A percentile compares a stretch with the other conserved stretches of the same genome.
phyloP scores from a whole-genome alignment of 2,797 vertebrate genomes.

The Poecile montanus region DNA sequence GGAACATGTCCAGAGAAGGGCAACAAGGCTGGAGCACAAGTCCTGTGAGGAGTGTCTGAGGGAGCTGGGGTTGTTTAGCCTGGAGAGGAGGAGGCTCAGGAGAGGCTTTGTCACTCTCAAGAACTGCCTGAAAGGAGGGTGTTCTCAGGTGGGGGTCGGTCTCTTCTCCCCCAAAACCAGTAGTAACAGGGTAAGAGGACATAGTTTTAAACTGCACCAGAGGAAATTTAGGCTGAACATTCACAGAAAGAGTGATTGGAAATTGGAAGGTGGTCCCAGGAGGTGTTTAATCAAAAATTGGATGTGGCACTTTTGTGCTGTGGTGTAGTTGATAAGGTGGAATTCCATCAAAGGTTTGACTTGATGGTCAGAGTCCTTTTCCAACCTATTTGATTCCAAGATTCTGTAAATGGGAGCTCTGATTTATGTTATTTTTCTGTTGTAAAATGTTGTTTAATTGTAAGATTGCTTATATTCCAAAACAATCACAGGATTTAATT shows the following conservation, averaged over 20 bases:
- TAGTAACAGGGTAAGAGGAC: neutral
- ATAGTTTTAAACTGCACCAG: neutral
- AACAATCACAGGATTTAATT: neutral
- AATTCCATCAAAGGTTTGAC: neutral
- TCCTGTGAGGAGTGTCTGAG: neutral
- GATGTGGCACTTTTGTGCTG: neutral
- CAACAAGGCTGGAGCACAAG: neutral
- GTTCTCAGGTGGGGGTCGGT: fast-evolving
- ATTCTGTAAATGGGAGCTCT: neutral
- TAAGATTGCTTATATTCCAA: neutral
- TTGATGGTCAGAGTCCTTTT: neutral
- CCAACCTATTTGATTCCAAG: neutral
- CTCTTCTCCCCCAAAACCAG: neutral
- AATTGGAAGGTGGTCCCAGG: neutral
- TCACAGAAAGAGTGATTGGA: neutral
- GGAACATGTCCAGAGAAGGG: neutral
- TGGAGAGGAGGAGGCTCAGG: neutral
- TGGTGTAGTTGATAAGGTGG: neutral
- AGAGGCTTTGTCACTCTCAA: neutral
- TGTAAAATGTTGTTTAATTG: neutral
- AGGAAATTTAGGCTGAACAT: neutral
- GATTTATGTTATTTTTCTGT: neutral
- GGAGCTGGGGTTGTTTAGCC: neutral
- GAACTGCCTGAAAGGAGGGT: neutral
- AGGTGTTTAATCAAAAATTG: neutral